Conservation (phyloP, 2,113 vertebrate genomes). For the Prolemur simus region DNA sequence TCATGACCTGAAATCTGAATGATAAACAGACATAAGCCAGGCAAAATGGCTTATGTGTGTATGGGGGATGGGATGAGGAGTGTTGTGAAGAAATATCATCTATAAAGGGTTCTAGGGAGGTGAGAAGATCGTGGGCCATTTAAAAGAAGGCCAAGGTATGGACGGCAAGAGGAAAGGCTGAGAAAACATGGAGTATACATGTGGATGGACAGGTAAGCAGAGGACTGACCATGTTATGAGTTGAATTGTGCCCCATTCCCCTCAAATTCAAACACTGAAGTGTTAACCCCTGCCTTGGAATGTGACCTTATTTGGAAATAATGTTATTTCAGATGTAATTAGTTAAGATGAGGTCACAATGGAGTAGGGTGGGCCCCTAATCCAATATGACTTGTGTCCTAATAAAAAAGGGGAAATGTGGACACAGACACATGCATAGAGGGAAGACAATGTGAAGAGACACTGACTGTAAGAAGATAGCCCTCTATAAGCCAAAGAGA, state of each 20-base stretch:
- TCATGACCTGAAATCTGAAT: conserved; percentile 8
- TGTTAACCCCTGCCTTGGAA: not conserved
- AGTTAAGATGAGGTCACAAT: not conserved
- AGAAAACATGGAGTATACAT: not conserved
- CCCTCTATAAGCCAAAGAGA: not conserved
- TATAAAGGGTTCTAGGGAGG: not conserved
- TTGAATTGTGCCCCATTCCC: not conserved
- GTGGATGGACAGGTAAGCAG: not conserved
- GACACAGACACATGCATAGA: not conserved
- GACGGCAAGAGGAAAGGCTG: not conserved
- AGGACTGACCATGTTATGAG: not conserved
- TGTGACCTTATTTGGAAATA: not conserved
- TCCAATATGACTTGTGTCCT: not conserved
- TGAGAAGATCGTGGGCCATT: not conserved
- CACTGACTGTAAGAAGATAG: not conserved
- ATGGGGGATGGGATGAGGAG: not conserved
- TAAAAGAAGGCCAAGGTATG: not conserved
- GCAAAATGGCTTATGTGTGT: not conserved
- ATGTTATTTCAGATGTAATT: not conserved
- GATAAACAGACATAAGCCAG: not conserved
- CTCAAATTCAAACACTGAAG: not conserved
- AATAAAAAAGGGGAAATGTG: not conserved
- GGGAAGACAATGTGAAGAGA: not conserved
- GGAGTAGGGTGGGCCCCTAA: not conserved
- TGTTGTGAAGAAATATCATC: not conserved